Evolutionary conservation across 2,888 invertebrate species (phyloP), one percentile per base, ranked within the genome.

Genomic region (Schrankia costaestrigalis): DNA sequence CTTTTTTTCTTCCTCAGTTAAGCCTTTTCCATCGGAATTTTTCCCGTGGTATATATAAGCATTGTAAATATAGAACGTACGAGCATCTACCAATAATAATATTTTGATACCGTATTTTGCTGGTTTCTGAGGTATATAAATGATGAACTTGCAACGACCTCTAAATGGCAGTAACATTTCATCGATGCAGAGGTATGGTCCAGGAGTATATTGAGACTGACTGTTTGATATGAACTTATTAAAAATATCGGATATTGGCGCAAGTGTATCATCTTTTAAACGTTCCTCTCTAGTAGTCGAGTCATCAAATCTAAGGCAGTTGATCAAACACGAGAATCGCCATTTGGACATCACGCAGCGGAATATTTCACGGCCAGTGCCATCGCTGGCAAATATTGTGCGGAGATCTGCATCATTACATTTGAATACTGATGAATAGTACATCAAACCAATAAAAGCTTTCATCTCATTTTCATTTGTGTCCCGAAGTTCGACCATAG

Each of bases 111-210:
- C 55, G 40, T 52, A 58, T 26, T 54, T 56, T 0, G 41, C 44
- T 6, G 58, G 58, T 36, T 58, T 56, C 2, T 45, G 28, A 0
- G 52, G 48, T 45, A 58, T 58, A 24, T 54, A 56, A 21, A 45
- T 40, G 4, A 42, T 44, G 10, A 57, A 46, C 5, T 42, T 38
- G 18, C 47, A 46, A 7, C 52, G 36, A 14, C 55, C 53, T 46
- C 51, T 36, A 34, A 50, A 55, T 11, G 45, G 30, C 11, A 55
- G 15, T 13, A 58, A 31, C 51, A 58, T 55, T 35, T 55, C 51
- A 31, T 52, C 53, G 4, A 53, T 35, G 25, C 39, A 37, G n/a
- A 40, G 11, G 27, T 42, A 38, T 17, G 39, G 18, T 24, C 46
- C 43, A 25, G 35, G 35, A 1, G 17, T 31, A 29, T 49, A 52